phyloP scores from a whole-genome alignment of 1,140 invertebrate genomes.

The Cotesia typhae region DNA sequence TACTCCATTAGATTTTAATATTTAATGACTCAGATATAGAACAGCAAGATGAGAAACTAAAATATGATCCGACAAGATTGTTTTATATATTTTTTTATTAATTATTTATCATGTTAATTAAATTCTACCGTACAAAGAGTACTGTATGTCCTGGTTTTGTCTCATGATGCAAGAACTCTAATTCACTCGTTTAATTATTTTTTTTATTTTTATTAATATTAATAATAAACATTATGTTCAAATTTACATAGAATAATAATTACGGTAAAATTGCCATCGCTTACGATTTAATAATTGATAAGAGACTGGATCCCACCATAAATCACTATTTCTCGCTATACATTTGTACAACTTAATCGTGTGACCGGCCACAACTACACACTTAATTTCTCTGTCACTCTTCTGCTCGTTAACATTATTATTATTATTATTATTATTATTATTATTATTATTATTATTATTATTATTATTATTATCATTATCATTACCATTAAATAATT shows the following conservation, averaged over 20 bases:
- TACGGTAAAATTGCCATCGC: conserved; percentile 48
- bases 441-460: too few species aligned
- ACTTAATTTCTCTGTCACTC: conserved; percentile 11
- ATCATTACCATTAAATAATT: conserved; percentile 12
- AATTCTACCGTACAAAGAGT: not conserved
- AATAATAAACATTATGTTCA: conserved; percentile 54
- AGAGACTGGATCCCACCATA: conserved; percentile 51
- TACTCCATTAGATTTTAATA: too few species aligned
- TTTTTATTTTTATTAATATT: conserved; percentile 37
- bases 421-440: not conserved
- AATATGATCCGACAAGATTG: not conserved
- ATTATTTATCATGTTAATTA: conserved; percentile 22
- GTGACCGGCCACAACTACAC: conserved; percentile 27
- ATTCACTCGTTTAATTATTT: not conserved
- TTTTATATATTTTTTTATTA: not conserved
- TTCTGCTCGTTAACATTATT: not conserved
- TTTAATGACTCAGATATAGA: too few species aligned
- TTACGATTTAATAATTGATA: conserved; percentile 45
- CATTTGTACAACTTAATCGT: conserved; percentile 62
- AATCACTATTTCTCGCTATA: conserved; percentile 57
- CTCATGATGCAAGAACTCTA: not conserved
- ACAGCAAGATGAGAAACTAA: too few species aligned
- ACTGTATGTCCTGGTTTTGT: conserved; percentile 8
- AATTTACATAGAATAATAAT: conserved; percentile 52
- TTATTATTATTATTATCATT: not conserved